Evolutionary conservation across 2,113 vertebrate species (phyloP), one percentile per base, ranked within the genome.

Genomic region (Cettia cetti): DNA sequence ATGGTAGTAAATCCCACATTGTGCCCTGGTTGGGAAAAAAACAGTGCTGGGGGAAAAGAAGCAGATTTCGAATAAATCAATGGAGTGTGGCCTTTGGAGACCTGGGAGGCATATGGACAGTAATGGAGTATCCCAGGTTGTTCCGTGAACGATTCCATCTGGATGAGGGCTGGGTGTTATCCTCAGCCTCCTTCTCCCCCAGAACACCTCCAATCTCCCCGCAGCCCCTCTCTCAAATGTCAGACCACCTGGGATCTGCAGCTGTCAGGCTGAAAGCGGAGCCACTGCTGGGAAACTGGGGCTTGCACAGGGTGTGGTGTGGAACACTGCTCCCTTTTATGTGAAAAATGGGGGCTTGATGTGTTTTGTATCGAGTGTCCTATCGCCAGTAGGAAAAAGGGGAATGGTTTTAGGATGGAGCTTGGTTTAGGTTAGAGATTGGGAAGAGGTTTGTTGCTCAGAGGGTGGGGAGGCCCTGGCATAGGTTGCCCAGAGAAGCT

Each of bases 191-290:
- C 97, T 98, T 98, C 97, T 97, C 96, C 97, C 96, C 97, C 98
- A 96, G 97, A 98, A 98, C 98, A 99, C 98, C 99, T 99, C 98
- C 98, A 95, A 94, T 98, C 98, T 98, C 98, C 98, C 98, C 97
- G 69, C 98, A 97, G 98, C 96, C 98, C 98, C 97, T 97, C 97
- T 98, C 98, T 99, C 98, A 98, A 98, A 99, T 99, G 98, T 99
- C 99, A 99, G 98, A 98, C 99, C 99, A 99, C 99, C 99, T 99
- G 99, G 99, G 99, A 99, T 97, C 98, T 37, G 78, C 99, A 99
- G 99, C 99, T 99, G 99, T 98, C 91, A 95, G 98, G 91, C 98
- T 99, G 98, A 98, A 99, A 99, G 97, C 33, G 70, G 98, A 99
- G 98, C 92, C 80, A 39, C 92, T 94, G 42, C 42, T 26, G 23